Base-by-base conservation (phyloP, 2,797 vertebrate species). In the Macropus fuliginosus region DNA sequence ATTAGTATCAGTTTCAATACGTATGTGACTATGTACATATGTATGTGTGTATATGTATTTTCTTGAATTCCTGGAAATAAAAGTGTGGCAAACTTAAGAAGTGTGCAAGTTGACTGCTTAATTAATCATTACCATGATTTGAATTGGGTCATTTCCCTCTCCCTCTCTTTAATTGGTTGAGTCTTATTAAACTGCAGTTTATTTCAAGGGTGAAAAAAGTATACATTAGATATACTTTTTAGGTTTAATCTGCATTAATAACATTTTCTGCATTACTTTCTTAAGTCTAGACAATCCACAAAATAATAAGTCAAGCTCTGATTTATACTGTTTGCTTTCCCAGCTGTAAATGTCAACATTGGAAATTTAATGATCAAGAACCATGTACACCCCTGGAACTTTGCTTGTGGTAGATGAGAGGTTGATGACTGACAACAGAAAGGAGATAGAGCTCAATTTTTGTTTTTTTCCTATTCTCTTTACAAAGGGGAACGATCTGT, bases 121-220 rank as follows among this genome's bases (percentile, higher is more conserved):
- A 98, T 98, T 98, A 98, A 98, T 98, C 98, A 98, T 99, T 98
- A 98, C 98, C 96, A 95, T 96, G 97, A 97, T 95, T 98, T 95
- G 96, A 90, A 50, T 97, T 96, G 90, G 97, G 97, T 98, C 92
- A 98, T 98, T 97, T 95, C 90, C 89, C 97, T 94, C 97, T 90
- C 55, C 34, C 3, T 54, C 91, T 56, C 29, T 40, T 96, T 98
- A 98, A 98, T 98, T 98, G 98, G 93, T 93, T 98, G 97, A 98
- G 98, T 98, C 98, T 98, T 98, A 98, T 98, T 98, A 98, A 98
- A 98, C 98, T 97, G 81, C 98, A 96, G 95, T 98, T 98, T 98
- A 98, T 98, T 98, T 98, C 98, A 98, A 97, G 97, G 97, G 34
- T 27, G 3, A 5, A n/a, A 2, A 66, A 74, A 74, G 34, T 21